Evolutionary conservation across 1,140 invertebrate genomes (phyloP).

Genomic region (Drosophila serrata): DNA sequence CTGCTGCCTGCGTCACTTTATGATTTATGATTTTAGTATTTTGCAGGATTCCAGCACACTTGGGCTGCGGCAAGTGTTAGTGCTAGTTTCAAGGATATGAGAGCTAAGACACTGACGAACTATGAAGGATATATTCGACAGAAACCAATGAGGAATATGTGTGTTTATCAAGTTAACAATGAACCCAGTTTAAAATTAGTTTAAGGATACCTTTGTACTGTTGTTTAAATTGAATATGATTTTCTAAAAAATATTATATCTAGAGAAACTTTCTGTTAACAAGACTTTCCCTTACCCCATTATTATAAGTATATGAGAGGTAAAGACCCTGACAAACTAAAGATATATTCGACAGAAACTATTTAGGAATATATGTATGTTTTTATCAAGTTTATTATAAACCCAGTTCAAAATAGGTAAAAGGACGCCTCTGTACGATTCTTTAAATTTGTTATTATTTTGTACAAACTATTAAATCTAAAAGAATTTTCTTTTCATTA

Average conservation of each 20-base stretch:
- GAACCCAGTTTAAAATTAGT: background rate
- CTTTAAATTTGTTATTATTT: background rate
- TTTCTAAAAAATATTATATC: no score
- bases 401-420: background rate
- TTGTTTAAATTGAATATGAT: no score
- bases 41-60: constrained; percentile 56
- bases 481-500: no score
- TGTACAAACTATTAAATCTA: no score
- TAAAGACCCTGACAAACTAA: constrained; percentile 12
- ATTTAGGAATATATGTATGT: background rate
- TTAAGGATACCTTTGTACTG: background rate
- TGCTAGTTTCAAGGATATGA: constrained; percentile 35
- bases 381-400: background rate
- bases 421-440: background rate
- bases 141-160: background rate
- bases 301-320: no score
- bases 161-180: background rate
- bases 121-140: constrained; percentile 20
- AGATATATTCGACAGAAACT: constrained; percentile 18
- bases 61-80: constrained; percentile 61
- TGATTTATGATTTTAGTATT: constrained; percentile 63
- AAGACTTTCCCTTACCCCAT: no score
- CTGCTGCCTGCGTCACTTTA: constrained; percentile 36
- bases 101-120: constrained; percentile 10
- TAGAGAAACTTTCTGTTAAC: no score